Base-by-base conservation (phyloP, 2,797 vertebrate species). In the Brachyrhaphis roseni region DNA sequence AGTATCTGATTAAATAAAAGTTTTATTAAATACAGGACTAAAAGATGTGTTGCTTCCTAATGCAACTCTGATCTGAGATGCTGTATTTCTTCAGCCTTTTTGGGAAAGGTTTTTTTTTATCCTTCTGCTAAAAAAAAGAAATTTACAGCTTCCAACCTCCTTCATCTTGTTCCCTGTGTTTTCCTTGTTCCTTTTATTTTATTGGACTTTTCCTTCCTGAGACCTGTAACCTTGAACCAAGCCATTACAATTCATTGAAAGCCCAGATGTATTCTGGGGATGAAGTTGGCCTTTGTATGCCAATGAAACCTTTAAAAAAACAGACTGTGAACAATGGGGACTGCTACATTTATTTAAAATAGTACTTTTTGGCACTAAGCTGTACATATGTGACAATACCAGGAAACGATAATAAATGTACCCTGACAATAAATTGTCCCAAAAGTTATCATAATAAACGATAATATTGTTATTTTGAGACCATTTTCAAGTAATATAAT, bases 181-280 rank as follows among this genome's bases (percentile, higher is more conserved):
- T 70, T 28, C 70, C 34, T 85, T 88, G 72, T 78, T 85, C 76
- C 77, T 78, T 77, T 68, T 23, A 3, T 72, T 82, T 89, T 82
- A 84, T 87, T 82, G 79, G 84, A 72, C 86, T 82, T 57, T 31
- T 83, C 59, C 20, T 68, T 77, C 23, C 62, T 49, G 46, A 53
- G 59, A 36, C 2, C 81, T 84, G 80, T 88, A 87, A 82, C 78
- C 68, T 86, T 81, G 83, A 88, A 77, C 86, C 72, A n/a, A 79
- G 85, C 62, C 88, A 87, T 89, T 87, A 86, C 75, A 77, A 74
- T 45, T 72, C 68, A 71, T 76, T 31, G 46, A 41, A 79, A 57
- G 78, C 80, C 1, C 0, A 3, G 55, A 72, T 49, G 78, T 76
- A 80, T 39, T 81, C 45, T 46, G 76, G 68, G 79, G 45, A 83